Conservation (phyloP, 2,888 invertebrate genomes). For the Ellobium chinense region DNA sequence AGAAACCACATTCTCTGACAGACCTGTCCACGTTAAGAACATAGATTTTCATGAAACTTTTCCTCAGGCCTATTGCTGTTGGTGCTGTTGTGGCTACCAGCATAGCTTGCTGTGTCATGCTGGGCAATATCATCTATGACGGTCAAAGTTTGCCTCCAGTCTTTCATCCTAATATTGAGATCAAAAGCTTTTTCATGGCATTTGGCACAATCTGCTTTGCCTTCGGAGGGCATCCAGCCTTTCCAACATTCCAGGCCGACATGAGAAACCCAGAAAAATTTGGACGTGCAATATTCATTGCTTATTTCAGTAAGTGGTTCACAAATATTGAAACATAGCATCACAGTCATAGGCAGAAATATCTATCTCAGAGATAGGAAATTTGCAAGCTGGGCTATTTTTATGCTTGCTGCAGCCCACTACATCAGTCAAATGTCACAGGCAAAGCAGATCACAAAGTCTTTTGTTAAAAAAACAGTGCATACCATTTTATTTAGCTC, state of each 20-base stretch:
- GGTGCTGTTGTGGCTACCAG: conserved; percentile 84
- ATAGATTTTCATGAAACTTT: no score
- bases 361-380: no score
- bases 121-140: conserved; percentile 84
- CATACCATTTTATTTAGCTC: no score
- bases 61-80: conserved; percentile 83
- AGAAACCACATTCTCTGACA: no score
- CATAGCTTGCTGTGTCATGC: conserved; percentile 83
- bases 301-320: conserved; percentile 85
- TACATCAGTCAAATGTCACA: no score
- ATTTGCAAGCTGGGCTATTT: no score
- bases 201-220: conserved; percentile 87
- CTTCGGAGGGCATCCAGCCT: conserved; percentile 86
- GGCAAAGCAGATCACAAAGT: no score
- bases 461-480: no score
- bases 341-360: no score
- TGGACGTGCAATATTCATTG: conserved; percentile 85
- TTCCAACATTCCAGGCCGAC: conserved; percentile 94
- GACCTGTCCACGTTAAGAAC: no score
- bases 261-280: conserved; percentile 90
- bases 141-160: conserved; percentile 76
- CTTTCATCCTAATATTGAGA: conserved; percentile 65
- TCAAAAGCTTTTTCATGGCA: conserved; percentile 85
- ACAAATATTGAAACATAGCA: neutral
- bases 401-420: no score